Conservation (phyloP, 2,888 invertebrate genomes). For the Margaritifera margaritifera region DNA sequence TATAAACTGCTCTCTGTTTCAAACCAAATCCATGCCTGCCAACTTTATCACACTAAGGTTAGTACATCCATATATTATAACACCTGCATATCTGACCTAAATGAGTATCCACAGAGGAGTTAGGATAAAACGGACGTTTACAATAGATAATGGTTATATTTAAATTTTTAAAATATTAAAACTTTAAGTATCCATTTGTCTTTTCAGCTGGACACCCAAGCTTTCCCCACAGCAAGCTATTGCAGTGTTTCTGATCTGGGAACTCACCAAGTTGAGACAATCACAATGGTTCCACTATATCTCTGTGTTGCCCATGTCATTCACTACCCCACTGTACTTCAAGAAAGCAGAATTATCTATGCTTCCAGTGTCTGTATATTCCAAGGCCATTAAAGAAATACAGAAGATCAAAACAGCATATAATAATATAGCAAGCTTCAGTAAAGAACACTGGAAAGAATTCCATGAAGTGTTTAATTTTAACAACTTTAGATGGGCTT, state of each 20-base stretch:
- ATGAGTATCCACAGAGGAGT: no score
- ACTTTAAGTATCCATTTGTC: conserved; percentile 1
- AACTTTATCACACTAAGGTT: no score
- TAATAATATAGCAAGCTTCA: conserved; percentile 21
- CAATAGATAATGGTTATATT: no score
- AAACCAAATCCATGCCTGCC: no score
- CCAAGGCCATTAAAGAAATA: conserved; percentile 28
- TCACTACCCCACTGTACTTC: conserved; percentile 74
- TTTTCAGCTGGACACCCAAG: conserved; percentile 42
- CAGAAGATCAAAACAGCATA: conserved; percentile 29
- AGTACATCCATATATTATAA: no score
- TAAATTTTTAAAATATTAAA: no score
- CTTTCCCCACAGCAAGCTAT: conserved; percentile 82
- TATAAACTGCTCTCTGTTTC: no score
- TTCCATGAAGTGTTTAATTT: conserved; percentile 67
- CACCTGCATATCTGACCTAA: no score
- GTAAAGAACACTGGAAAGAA: conserved; percentile 19
- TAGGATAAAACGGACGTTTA: no score
- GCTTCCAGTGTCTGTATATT: conserved; percentile 43
- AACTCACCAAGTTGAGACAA: conserved; percentile 76
- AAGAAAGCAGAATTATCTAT: conserved; percentile 43
- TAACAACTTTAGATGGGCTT: conserved; percentile 83
- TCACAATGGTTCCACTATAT: conserved; percentile 69
- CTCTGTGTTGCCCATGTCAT: conserved; percentile 55
- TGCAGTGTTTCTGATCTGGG: conserved; percentile 81